Conservation (phyloP, 1,140 invertebrate genomes). For the Neodiprion fabricii region DNA sequence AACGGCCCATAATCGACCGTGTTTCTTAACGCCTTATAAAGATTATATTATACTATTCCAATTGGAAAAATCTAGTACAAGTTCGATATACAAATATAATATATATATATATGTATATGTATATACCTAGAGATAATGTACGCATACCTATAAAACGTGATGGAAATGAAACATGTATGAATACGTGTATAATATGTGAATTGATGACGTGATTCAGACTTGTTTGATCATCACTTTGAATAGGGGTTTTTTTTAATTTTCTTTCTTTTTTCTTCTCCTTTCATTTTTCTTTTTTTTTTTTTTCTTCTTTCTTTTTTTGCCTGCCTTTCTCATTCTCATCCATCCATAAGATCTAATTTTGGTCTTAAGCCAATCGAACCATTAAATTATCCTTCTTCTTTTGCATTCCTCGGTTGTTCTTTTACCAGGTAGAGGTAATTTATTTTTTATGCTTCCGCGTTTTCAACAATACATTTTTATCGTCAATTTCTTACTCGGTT, state of each 20-base stretch:
- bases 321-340: constrained; percentile 8
- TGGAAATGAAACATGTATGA: no score
- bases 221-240: neutral
- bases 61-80: no score
- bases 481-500: neutral
- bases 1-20: no score
- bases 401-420: neutral
- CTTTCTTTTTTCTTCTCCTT: constrained; percentile 8
- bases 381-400: neutral
- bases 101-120: no score
- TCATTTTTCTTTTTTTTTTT: constrained; percentile 13
- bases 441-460: neutral
- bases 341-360: constrained; percentile 10
- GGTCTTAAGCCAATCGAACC: neutral
- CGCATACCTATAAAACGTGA: neutral
- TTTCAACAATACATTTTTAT: neutral
- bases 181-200: neutral
- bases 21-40: no score
- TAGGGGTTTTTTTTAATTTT: constrained; percentile 22
- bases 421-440: neutral
- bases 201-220: constrained; percentile 2
- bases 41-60: no score
- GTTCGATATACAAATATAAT: no score
- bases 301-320: constrained; percentile 13
- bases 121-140: no score